These are phyloP conservation scores for Druon quercuslanigerum DNA, from an alignment of 1,140 invertebrate genomes.

Conservation along the genomic window DNA sequence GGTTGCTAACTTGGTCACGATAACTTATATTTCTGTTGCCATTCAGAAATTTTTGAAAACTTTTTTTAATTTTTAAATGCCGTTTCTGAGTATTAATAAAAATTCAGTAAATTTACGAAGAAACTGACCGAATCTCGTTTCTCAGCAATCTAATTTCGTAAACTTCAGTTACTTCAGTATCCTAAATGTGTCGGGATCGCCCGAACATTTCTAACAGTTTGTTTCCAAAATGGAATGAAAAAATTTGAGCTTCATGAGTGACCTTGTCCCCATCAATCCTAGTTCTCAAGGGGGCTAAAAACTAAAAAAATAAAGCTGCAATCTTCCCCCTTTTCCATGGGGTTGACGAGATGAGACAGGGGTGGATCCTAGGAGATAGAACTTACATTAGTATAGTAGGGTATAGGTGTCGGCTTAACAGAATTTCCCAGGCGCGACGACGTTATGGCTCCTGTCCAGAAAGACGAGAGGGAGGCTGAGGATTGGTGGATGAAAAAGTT, in stretches of 20 bases:
- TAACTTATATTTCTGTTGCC: no score
- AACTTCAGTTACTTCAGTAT: no score
- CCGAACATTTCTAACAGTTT: no score
- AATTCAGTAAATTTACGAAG: no score
- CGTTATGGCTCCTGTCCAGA: background rate
- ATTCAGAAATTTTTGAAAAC: no score
- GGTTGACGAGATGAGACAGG: background rate
- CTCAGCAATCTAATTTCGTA: no score
- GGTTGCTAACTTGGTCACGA: no score
- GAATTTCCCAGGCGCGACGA: slow-evolving; percentile 35
- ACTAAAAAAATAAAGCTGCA: slow-evolving; percentile 15
- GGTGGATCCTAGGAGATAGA: background rate
- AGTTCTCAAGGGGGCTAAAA: slow-evolving; percentile 6
- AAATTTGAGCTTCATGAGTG: background rate
- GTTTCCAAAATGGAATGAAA: no score
- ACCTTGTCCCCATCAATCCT: background rate
- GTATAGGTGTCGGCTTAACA: slow-evolving; percentile 35
- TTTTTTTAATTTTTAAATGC: no score
- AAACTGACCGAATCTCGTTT: no score
- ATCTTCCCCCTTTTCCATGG: background rate
- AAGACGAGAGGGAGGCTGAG: background rate
- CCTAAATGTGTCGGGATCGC: no score
- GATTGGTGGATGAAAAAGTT: slow-evolving; percentile 27
- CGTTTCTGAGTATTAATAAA: no score
- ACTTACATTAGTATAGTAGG: background rate